Conservation (phyloP, 2,888 invertebrate genomes). For the Patella pellucida region DNA sequence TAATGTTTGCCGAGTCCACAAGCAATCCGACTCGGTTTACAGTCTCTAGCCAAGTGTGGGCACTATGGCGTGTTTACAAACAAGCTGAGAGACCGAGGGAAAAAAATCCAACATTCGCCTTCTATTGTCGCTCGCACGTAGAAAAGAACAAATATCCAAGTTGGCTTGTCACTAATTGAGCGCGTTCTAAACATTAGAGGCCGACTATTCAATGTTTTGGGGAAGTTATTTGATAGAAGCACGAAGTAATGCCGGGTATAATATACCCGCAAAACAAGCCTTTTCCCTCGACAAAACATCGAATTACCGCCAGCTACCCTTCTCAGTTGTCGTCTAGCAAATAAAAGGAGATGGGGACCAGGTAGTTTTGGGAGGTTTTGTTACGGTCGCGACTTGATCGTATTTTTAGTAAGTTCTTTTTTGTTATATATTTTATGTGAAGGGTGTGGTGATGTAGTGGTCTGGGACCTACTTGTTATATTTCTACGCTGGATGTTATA, state of each 20-base stretch:
- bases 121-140: constrained; percentile 20
- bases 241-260: neutral
- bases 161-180: neutral
- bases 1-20: constrained; percentile 4
- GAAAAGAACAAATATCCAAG: constrained; percentile 7
- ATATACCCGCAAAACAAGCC: too few species aligned
- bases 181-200: constrained; percentile 6
- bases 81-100: constrained; percentile 18
- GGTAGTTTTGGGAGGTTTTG: too few species aligned
- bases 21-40: neutral
- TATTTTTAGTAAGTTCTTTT: too few species aligned
- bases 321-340: too few species aligned
- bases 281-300: too few species aligned
- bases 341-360: too few species aligned
- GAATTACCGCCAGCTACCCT: too few species aligned
- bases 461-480: neutral
- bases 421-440: neutral
- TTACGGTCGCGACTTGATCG: too few species aligned
- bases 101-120: constrained; percentile 12
- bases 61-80: constrained; percentile 21
- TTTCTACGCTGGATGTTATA: neutral
- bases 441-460: neutral
- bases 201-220: neutral
- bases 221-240: neutral
- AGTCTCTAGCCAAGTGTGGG: constrained; percentile 1